These are phyloP conservation scores for Cryptomyrus ogoouensis DNA, from an alignment of 2,113 vertebrate species.

Conservation along the genomic window DNA sequence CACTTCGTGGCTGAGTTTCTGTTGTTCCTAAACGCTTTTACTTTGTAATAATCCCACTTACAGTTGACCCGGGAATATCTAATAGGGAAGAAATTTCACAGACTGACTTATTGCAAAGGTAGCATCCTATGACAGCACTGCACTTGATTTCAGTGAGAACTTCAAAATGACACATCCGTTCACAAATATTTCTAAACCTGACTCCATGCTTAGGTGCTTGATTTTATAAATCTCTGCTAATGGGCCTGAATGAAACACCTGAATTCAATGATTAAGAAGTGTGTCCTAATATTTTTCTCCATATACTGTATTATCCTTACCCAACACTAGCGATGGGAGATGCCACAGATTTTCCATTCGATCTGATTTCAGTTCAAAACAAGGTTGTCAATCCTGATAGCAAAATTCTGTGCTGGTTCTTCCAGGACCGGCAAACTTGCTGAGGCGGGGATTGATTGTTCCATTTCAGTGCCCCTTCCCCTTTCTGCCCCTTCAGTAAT, in stretches of 20 bases:
- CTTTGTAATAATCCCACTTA: background rate
- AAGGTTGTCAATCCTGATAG: background rate
- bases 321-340: background rate
- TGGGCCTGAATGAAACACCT: too few species aligned
- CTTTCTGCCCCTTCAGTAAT: background rate
- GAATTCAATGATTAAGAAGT: too few species aligned
- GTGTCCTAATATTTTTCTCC: background rate
- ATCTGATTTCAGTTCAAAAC: background rate
- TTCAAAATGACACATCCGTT: background rate
- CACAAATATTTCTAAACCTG: background rate
- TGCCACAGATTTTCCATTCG: background rate
- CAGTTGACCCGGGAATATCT: background rate
- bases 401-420: background rate
- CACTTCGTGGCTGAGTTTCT: background rate
- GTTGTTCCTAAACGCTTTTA: background rate
- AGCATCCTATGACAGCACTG: background rate
- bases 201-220: background rate
- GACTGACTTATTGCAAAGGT: background rate
- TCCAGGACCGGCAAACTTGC: background rate
- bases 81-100: background rate
- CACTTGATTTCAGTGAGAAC: background rate
- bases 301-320: background rate
- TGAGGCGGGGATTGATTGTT: background rate
- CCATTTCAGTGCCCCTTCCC: background rate
- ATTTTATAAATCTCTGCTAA: background rate